These are phyloP conservation scores for Halocynthia roretzi DNA, from an alignment of 23 tunicate species.

Conservation along the genomic window DNA sequence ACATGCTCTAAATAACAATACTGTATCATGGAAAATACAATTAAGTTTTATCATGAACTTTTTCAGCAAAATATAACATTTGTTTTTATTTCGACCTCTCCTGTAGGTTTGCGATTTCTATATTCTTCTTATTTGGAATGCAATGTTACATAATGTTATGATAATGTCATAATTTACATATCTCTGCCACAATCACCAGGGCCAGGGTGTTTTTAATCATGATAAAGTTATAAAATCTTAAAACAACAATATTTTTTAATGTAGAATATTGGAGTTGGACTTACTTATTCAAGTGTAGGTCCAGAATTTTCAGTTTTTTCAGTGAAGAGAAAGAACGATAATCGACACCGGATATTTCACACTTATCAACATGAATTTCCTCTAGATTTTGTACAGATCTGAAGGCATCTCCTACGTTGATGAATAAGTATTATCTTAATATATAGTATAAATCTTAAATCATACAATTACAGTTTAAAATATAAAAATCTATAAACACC, in stretches of 20 bases:
- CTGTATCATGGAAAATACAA: too few species aligned
- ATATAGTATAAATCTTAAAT: not conserved
- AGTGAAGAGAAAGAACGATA: constrained; percentile 24
- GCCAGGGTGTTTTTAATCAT: too few species aligned
- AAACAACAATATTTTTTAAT: not conserved
- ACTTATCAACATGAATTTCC: constrained; percentile 25
- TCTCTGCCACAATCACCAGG: too few species aligned
- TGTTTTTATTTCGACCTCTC: too few species aligned
- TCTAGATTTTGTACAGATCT: constrained; percentile 18
- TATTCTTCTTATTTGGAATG: too few species aligned
- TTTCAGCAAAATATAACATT: too few species aligned
- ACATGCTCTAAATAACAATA: too few species aligned
- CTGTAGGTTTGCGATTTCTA: too few species aligned
- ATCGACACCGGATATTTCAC: constrained; percentile 23
- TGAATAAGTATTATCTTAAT: not conserved
- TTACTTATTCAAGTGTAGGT: constrained; percentile 49
- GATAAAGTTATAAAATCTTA: too few species aligned
- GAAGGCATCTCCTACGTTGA: constrained; percentile 26
- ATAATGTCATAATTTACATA: too few species aligned
- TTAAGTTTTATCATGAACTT: too few species aligned
- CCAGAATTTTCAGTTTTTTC: constrained; percentile 17
- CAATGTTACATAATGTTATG: too few species aligned
- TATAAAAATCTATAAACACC: constrained; percentile 5
- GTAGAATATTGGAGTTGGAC: not conserved
- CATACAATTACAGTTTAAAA: not conserved